Conservation (phyloP, 2,797 vertebrate genomes). For the Tragelaphus oryx region DNA sequence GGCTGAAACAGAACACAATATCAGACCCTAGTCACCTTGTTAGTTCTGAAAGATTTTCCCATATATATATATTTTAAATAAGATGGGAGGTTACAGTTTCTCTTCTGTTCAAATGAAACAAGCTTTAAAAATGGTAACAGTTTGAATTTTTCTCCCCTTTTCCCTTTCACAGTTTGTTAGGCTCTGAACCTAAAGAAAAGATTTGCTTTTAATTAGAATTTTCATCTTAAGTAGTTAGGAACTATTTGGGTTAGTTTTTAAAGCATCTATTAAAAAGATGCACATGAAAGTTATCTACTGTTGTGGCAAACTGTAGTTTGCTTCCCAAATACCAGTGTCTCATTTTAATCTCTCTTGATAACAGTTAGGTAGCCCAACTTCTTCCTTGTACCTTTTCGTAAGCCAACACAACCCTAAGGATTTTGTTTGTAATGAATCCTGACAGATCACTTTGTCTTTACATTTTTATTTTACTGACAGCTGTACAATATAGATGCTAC, state of each 20-base stretch:
- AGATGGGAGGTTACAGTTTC: background rate
- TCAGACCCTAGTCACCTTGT: background rate
- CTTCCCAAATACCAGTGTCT: background rate
- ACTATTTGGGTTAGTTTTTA: background rate
- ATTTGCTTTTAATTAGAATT: background rate
- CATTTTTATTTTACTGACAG: background rate
- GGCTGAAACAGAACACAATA: background rate
- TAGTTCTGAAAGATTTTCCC: background rate
- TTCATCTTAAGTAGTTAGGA: background rate
- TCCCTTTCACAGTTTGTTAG: background rate
- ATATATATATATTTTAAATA: background rate
- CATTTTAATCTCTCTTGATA: background rate
- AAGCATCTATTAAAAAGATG: background rate
- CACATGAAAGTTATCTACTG: background rate
- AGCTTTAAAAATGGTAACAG: background rate
- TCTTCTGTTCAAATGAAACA: background rate
- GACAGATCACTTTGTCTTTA: background rate
- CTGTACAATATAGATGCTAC: background rate
- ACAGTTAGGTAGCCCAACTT: background rate
- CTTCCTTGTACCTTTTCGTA: background rate
- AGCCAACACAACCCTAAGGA: background rate
- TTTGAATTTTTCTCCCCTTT: background rate
- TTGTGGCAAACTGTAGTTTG: background rate
- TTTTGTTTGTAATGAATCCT: conserved; percentile 28
- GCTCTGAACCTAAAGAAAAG: background rate